A percentile compares a stretch with the other conserved stretches of the same genome.
Conservation (phyloP, 2,113 vertebrate genomes). For the Campylomormyrus numenius region DNA sequence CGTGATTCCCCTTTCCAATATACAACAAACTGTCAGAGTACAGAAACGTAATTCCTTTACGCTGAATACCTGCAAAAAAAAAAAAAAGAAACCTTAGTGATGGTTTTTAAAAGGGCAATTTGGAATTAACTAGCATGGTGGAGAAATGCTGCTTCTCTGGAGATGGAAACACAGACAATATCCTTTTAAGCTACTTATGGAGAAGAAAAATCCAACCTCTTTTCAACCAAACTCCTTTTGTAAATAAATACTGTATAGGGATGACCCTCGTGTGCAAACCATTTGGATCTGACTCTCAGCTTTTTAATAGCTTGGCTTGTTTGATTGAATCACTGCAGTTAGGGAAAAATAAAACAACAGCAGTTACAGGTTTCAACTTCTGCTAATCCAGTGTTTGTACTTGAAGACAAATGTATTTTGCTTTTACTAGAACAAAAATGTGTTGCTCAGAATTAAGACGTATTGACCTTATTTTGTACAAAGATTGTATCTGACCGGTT, state of each 20-base stretch:
- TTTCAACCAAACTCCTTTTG: constrained; percentile 47
- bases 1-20: not conserved
- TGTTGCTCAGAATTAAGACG: constrained; percentile 71
- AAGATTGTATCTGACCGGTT: constrained; percentile 60
- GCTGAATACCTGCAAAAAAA: not conserved
- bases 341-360: not conserved
- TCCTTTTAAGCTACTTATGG: constrained; percentile 73
- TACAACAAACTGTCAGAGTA: not conserved
- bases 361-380: constrained; percentile 23
- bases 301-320: constrained; percentile 56
- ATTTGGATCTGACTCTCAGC: constrained; percentile 48
- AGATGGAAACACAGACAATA: constrained; percentile 44
- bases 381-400: constrained; percentile 42
- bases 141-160: not conserved
- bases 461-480: constrained; percentile 78
- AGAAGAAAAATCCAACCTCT: constrained; percentile 37
- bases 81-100: not conserved
- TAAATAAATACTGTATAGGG: constrained; percentile 41
- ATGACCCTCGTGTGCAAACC: constrained; percentile 53
- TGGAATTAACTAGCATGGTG: constrained; percentile 1
- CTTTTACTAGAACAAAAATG: constrained; percentile 62
- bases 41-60: not conserved
- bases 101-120: not conserved
- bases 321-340: constrained; percentile 25
- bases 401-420: constrained; percentile 41